phyloP scores from a whole-genome alignment of 2,888 invertebrate genomes.

The Scaptomyza polygonia region DNA sequence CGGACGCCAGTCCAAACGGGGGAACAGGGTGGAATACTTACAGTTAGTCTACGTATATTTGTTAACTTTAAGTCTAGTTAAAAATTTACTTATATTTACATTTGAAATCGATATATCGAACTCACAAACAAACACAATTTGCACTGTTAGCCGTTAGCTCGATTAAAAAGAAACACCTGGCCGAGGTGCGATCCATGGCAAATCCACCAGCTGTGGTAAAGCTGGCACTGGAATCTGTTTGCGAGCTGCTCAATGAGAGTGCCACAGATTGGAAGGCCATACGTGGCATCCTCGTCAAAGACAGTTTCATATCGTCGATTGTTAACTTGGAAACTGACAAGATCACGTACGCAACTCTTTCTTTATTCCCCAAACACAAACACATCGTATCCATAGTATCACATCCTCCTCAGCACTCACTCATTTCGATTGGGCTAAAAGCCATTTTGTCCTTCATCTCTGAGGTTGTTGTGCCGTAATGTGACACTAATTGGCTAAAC shows the following conservation, averaged over 20 bases:
- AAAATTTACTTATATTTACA: slow-evolving; percentile 35
- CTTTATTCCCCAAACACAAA: slow-evolving; percentile 26
- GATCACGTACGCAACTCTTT: slow-evolving; percentile 89
- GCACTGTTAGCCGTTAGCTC: slow-evolving; percentile 91
- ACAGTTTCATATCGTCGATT: slow-evolving; percentile 97
- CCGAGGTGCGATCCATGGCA: slow-evolving; percentile 97
- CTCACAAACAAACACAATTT: slow-evolving; percentile 20
- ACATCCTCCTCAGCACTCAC: slow-evolving; percentile 18
- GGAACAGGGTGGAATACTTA: slow-evolving; percentile 12
- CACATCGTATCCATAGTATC: slow-evolving; percentile 15
- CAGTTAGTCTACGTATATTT: slow-evolving; percentile 11
- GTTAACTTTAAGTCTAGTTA: slow-evolving; percentile 30
- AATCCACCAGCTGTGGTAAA: slow-evolving; percentile 97
- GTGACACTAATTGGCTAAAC: slow-evolving; percentile 33
- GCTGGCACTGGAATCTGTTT: slow-evolving; percentile 97
- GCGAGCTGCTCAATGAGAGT: slow-evolving; percentile 95
- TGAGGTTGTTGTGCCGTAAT: slow-evolving; percentile 44
- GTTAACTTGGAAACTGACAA: slow-evolving; percentile 97
- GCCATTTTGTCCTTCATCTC: slow-evolving; percentile 19
- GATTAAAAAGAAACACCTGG: slow-evolving; percentile 97
- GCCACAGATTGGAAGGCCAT: slow-evolving; percentile 97
- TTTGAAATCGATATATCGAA: slow-evolving; percentile 32
- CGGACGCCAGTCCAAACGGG: slow-evolving; percentile 34
- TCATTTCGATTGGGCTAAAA: slow-evolving; percentile 15
- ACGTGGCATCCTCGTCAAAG: slow-evolving; percentile 95